phyloP scores from a whole-genome alignment of 2,113 vertebrate species.

The Meriones unguiculatus region DNA sequence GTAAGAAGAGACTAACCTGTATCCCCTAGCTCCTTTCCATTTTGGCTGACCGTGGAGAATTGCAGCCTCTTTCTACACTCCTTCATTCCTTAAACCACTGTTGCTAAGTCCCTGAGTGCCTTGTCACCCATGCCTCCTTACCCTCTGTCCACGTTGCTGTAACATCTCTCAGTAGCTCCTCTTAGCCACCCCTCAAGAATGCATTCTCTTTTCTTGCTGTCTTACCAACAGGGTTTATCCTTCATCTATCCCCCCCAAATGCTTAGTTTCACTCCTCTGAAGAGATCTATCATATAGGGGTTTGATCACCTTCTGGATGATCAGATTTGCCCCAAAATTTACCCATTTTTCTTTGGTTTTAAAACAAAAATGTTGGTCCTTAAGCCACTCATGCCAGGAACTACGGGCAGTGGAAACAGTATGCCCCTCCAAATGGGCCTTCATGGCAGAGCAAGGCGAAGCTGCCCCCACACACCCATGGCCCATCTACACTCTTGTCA shows the following conservation, averaged over 20 bases:
- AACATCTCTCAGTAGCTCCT: rapidly evolving
- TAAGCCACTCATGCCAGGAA: rapidly evolving
- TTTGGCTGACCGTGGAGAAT: rapidly evolving
- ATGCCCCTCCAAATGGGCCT: too few relatives aligned
- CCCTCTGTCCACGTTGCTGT: rapidly evolving
- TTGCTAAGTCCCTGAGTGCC: rapidly evolving
- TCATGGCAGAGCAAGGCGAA: rapidly evolving
- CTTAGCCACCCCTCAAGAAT: rapidly evolving
- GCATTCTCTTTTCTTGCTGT: rapidly evolving
- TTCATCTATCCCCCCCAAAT: neutral
- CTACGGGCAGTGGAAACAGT: rapidly evolving
- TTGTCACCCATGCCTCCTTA: neutral
- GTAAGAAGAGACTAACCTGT: rapidly evolving
- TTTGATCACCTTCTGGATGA: neutral
- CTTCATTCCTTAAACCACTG: neutral
- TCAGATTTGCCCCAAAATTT: neutral
- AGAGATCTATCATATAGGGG: neutral
- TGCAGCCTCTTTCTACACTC: neutral
- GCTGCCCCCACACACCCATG: rapidly evolving
- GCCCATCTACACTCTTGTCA: rapidly evolving
- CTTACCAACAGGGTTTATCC: rapidly evolving
- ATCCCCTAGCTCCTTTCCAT: neutral
- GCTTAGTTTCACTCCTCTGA: neutral
- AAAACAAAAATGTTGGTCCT: neutral
- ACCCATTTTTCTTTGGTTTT: neutral